Percentiles rank a stretch among this genome's conserved stretches.
These are phyloP conservation scores for Leucosticte australis DNA, from an alignment of 2,113 vertebrate genomes.

Conservation along the genomic window DNA sequence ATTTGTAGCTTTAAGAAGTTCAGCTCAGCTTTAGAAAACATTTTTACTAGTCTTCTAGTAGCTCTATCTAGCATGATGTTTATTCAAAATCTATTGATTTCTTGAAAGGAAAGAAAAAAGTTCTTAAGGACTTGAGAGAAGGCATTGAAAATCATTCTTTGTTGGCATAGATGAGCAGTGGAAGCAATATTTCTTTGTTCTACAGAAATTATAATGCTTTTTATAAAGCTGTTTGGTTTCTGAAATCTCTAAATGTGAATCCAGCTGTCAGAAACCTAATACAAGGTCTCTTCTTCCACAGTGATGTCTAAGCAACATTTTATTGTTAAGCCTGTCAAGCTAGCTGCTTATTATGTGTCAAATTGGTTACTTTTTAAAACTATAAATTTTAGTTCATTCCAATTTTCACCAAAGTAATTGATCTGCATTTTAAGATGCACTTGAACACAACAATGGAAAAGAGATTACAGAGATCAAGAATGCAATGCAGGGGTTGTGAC, in stretches of 20 bases:
- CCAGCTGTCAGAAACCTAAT: slow-evolving; percentile 34
- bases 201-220: slow-evolving; percentile 15
- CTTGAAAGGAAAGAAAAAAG: background rate
- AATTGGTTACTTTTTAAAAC: background rate
- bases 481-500: background rate
- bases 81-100: background rate
- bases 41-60: background rate
- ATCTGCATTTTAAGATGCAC: slow-evolving; percentile 1
- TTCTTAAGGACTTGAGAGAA: background rate
- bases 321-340: slow-evolving; percentile 34
- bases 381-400: background rate
- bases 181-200: slow-evolving; percentile 25
- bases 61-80: background rate
- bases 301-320: slow-evolving; percentile 2
- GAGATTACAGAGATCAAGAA: background rate
- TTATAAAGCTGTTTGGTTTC: slow-evolving; percentile 22
- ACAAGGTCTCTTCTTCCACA: background rate
- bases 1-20: background rate
- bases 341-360: slow-evolving; percentile 5
- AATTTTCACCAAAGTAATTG: slow-evolving; percentile 3
- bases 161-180: background rate
- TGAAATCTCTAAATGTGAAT: slow-evolving; percentile 38
- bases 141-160: slow-evolving; percentile 6
- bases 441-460: background rate
- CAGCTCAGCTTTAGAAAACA: background rate